A percentile compares a stretch with the other conserved stretches of the same genome.
Evolutionary conservation across 2,888 invertebrate species (phyloP).

Genomic region (Amiota minor): DNA sequence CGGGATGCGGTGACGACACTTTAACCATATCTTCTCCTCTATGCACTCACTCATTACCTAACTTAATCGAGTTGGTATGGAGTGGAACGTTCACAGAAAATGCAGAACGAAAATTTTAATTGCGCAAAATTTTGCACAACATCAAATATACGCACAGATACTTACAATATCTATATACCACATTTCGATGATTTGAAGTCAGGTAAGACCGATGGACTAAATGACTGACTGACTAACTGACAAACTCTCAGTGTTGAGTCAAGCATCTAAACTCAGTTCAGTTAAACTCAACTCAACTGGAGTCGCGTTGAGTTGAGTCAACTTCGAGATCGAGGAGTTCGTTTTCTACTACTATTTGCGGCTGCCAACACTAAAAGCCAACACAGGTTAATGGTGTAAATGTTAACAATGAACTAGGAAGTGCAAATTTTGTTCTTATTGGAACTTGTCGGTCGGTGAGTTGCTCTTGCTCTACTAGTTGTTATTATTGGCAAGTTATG

Average conservation of each 20-base stretch:
- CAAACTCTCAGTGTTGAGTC: too few species aligned
- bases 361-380: constrained; percentile 48
- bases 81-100: constrained; percentile 42
- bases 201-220: neutral
- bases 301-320: too few species aligned
- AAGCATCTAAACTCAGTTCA: too few species aligned
- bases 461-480: constrained; percentile 9
- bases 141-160: constrained; percentile 20
- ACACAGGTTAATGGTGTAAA: constrained; percentile 67
- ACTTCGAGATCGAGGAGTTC: too few species aligned
- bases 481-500: constrained; percentile 14
- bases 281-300: too few species aligned
- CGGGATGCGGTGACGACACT: too few species aligned
- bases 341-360: too few species aligned
- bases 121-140: constrained; percentile 50
- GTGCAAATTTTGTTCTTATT: constrained; percentile 59
- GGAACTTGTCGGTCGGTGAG: neutral
- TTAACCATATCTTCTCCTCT: too few species aligned
- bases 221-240: constrained; percentile 21
- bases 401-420: constrained; percentile 67
- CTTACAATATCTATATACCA: neutral
- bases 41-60: constrained; percentile 44
- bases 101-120: constrained; percentile 65
- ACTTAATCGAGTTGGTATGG: too few species aligned
- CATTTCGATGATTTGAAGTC: constrained; percentile 5